Percentiles rank a stretch among this genome's conserved stretches.
These are phyloP conservation scores for Aphis craccivora DNA, from an alignment of 1,140 invertebrate species.

Conservation along the genomic window DNA sequence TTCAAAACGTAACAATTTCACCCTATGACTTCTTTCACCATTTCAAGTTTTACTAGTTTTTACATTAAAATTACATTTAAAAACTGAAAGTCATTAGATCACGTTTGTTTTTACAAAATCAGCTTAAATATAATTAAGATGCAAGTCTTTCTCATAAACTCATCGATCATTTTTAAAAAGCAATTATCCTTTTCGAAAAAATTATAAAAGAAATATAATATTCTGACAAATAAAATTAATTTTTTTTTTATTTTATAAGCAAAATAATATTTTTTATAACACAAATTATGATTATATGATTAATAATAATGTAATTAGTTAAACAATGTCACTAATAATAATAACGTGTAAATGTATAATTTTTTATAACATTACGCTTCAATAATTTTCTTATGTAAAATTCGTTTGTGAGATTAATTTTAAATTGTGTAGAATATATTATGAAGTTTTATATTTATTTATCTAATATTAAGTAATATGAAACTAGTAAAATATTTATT, in stretches of 20 bases:
- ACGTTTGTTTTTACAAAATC: not conserved
- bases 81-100: not conserved
- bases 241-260: not conserved
- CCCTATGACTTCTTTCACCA: not conserved
- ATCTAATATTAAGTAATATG: not conserved
- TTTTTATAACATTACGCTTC: not conserved
- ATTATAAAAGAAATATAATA: not conserved
- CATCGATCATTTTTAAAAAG: not conserved
- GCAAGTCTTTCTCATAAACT: not conserved
- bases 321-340: not conserved
- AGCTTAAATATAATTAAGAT: not conserved
- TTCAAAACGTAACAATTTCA: slow-evolving; percentile 15
- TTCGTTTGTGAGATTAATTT: not conserved
- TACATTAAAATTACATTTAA: not conserved
- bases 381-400: not conserved
- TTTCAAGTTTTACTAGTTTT: slow-evolving; percentile 18
- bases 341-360: not conserved
- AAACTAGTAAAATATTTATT: not conserved
- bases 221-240: not conserved
- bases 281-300: not conserved
- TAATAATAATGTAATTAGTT: not conserved
- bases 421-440: not conserved
- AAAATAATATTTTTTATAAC: not conserved
- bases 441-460: not conserved
- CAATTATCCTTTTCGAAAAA: not conserved